Evolutionary conservation across 2,888 invertebrate species (phyloP), one percentile per base, ranked within the genome.

Genomic region (Lasiommata megera): DNA sequence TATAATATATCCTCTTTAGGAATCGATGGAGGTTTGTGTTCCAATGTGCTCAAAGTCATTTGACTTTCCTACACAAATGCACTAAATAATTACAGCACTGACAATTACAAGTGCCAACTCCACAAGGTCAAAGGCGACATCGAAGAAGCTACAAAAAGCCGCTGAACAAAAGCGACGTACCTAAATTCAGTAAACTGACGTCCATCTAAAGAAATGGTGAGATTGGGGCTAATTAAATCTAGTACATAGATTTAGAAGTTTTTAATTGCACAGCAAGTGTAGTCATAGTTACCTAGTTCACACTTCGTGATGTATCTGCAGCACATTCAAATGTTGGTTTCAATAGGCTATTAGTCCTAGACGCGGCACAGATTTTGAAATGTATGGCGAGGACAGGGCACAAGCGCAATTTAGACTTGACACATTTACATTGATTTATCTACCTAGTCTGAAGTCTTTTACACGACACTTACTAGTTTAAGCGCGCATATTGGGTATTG

Each of bases 351-450:
- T 55, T 52, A 60, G 44, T 61, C 48, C 48, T 54, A 60, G 54
- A 54, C 52, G 38, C 55, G 60, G 29, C 62, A 60, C 60, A 50
- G 53, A 60, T 60, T 55, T 54, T 38, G 60, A 48, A 55, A 60
- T 62, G 54, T 59, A 60, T 55, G 44, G 52, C 62, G 60, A 62
- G 62, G 62, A 62, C 60, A 58, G 52, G 54, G 54, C 57, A 38
- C 52, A 54, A 52, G 38, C 56, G 36, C 43, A 52, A 52, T 56
- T 60, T 47, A 62, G 54, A 51, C 52, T 57, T 57, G 62, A 62
- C 60, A 62, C 54, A 56, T 60, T 56, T 60, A 56, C 43, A 52
- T 59, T 52, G 52, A 52, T 52, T 52, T 52, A 52, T 41, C 40
- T 31, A 41, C 40, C 40, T 41, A 40, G 52, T 31, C n/a, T 52